Evolutionary conservation across 2,113 vertebrate species (phyloP).

Genomic region (Pseudopodoces humilis): DNA sequence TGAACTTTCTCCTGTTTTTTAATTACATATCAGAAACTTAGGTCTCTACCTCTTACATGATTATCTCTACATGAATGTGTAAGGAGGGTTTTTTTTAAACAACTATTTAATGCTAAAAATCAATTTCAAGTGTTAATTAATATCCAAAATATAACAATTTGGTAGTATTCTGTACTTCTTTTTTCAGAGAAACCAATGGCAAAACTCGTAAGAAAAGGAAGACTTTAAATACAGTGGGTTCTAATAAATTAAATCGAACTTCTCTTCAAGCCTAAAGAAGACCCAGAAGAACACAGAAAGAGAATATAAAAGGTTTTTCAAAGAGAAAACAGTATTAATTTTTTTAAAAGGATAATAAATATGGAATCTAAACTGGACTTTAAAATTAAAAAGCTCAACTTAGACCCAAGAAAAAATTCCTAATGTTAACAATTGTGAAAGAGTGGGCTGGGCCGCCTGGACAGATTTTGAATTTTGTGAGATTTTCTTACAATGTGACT

Average conservation of each 20-base stretch:
- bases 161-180: background rate
- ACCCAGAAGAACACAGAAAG: background rate
- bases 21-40: background rate
- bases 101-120: background rate
- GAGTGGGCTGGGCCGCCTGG: background rate
- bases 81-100: background rate
- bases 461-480: background rate
- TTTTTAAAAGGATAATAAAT: background rate
- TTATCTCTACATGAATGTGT: background rate
- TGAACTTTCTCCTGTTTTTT: background rate
- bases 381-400: background rate
- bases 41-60: background rate
- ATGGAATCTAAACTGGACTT: background rate
- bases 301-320: background rate
- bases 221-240: background rate
- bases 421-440: background rate
- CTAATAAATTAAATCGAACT: background rate
- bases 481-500: background rate
- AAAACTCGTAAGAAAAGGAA: background rate
- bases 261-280: background rate
- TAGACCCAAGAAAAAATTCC: background rate
- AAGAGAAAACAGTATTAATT: background rate
- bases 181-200: background rate
- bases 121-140: background rate
- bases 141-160: background rate